Conservation (phyloP, 2,113 vertebrate genomes). For the Myotis brandtii region DNA sequence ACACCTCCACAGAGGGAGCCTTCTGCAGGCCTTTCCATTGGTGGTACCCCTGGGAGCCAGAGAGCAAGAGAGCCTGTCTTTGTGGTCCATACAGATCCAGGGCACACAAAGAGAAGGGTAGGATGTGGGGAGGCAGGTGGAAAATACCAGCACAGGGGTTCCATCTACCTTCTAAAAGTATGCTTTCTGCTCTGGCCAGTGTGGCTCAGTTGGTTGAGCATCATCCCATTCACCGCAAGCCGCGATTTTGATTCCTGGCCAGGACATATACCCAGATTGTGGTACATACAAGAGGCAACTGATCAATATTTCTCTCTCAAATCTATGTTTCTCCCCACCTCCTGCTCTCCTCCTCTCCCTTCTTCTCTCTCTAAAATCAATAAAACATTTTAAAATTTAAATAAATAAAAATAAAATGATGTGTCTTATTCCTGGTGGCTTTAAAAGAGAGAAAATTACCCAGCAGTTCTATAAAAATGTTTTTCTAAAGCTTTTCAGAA, state of each 20-base stretch:
- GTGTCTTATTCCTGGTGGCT: background rate
- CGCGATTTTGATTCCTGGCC: background rate
- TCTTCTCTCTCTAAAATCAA: background rate
- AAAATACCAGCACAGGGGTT: too few species aligned
- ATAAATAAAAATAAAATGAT: background rate
- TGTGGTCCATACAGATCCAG: background rate
- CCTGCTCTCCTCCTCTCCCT: too few species aligned
- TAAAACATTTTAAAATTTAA: background rate
- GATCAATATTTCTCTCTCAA: background rate
- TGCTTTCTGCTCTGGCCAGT: background rate
- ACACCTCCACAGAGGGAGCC: background rate
- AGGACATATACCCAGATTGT: background rate
- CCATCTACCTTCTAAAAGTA: background rate
- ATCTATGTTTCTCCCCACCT: too few species aligned
- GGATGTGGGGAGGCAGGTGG: background rate
- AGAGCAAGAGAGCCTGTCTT: background rate
- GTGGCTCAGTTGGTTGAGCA: background rate
- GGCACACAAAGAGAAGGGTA: background rate
- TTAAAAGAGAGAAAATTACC: background rate
- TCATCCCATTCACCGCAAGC: background rate
- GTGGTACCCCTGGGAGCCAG: too few species aligned
- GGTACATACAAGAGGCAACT: too few species aligned
- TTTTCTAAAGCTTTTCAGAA: constrained; percentile 40
- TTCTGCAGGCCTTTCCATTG: background rate
- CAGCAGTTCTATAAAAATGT: background rate